Base-by-base conservation (phyloP, 2,113 vertebrate genomes). In the Tricholaema leucomelas region DNA sequence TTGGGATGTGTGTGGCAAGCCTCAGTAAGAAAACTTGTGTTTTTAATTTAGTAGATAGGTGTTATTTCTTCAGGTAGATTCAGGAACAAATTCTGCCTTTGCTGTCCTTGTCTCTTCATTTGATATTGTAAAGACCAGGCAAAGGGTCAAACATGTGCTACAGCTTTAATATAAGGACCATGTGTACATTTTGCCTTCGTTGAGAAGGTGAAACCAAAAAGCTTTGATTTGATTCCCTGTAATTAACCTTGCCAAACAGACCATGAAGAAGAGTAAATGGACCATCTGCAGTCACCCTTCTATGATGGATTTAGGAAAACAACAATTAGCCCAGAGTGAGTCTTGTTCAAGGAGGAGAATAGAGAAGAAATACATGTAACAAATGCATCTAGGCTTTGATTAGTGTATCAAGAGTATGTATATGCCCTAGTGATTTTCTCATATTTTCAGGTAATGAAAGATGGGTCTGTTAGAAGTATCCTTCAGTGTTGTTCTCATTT, bases 181-280 rank as follows among this genome's bases (percentile, higher is more conserved):
- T 24, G 24, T 66, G 15, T 80, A 85, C 18, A 48, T 81, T 92
- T 84, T 87, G 4, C 72, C 58, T 72, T 90, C 19, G 30, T 80
- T 36, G 67, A 65, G 58, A 46, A 78, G 25, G 28, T 80, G 91
- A 79, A 93, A 25, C 28, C 23, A 80, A 81, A 85, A 87, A 87
- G 5, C 5, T 92, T 80, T 85, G 36, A 12, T 91, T 69, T 75
- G 17, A 59, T 83, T 94, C 88, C 18, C 63, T 50, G 65, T 88
- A 94, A 92, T 94, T 91, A 88, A 75, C 80, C 61, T 94, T 94
- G 35, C 58, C 73, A 90, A 58, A 30, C 48, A 92, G 91, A 91
- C 82, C 88, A 60, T 81, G 82, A 94, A 78, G 40, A 70, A 87
- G 16, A 85, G n/a, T 90, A 90, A 94, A 92, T 12, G 85, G 44